phyloP scores from a whole-genome alignment of 2,797 vertebrate species.

The Nasua narica region DNA sequence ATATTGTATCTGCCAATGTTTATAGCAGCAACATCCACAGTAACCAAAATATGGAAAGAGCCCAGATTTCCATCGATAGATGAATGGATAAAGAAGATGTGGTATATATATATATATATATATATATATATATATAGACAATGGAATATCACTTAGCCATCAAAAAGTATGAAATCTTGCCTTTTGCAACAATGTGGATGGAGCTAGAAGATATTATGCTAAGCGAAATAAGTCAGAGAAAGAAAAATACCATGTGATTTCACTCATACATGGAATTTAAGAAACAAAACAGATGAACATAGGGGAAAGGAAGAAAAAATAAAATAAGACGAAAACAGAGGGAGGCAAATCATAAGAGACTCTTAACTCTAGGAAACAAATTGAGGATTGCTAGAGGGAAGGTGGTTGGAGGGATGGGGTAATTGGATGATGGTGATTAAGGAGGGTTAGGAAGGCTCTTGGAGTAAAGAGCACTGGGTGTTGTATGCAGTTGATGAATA shows the following conservation, averaged over 20 bases:
- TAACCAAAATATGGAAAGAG: not conserved
- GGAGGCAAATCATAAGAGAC: not conserved
- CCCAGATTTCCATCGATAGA: not conserved
- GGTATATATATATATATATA: not conserved
- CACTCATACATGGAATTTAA: not conserved
- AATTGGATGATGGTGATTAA: not conserved
- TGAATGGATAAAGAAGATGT: not conserved
- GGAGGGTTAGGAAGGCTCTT: not conserved
- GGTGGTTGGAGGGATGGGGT: not conserved
- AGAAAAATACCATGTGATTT: not conserved
- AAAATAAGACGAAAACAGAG: not conserved
- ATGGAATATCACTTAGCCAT: not conserved
- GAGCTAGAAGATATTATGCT: not conserved
- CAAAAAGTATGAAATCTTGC: not conserved
- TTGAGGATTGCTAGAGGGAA: not conserved
- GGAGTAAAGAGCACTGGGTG: not conserved
- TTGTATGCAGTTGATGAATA: not conserved
- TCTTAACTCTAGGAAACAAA: not conserved
- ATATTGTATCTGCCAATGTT: not conserved
- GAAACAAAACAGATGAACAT: not conserved
- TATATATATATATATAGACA: not conserved
- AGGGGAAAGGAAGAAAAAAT: not conserved
- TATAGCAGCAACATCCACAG: not conserved
- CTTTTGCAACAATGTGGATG: not conserved
- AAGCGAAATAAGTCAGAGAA: not conserved